Evolutionary conservation across 2,888 invertebrate species (phyloP).

Genomic region (Bombylius major): DNA sequence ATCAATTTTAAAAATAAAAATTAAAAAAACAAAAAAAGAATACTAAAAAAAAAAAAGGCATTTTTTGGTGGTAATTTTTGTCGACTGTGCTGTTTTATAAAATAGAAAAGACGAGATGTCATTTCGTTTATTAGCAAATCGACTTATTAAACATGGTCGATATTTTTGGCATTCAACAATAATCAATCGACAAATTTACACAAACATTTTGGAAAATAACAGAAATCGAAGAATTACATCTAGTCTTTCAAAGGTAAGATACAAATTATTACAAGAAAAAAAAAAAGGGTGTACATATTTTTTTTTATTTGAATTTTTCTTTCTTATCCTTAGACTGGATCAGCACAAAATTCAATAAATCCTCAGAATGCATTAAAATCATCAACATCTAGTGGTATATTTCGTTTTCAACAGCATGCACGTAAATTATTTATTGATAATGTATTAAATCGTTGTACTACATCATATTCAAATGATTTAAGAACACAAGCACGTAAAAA

Average conservation of each 20-base stretch:
- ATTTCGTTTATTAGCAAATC: conserved; percentile 41
- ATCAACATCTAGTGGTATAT: conserved; percentile 25
- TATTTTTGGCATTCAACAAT: conserved; percentile 39
- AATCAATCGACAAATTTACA: conserved; percentile 41
- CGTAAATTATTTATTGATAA: conserved; percentile 55
- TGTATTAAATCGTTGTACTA: conserved; percentile 54
- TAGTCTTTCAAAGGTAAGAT: conserved; percentile 26
- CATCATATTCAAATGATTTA: conserved; percentile 49
- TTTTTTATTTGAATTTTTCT: too few relatives aligned
- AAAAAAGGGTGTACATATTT: too few relatives aligned
- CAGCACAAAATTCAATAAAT: neutral
- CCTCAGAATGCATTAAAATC: neutral
- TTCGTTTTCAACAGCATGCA: conserved; percentile 48
- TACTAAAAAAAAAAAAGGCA: too few relatives aligned
- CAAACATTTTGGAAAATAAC: conserved; percentile 38
- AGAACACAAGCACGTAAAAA: conserved; percentile 49
- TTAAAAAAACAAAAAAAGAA: too few relatives aligned
- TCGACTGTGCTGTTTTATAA: too few relatives aligned
- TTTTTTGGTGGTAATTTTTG: too few relatives aligned
- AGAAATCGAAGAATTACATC: conserved; percentile 28
- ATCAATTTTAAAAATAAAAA: too few relatives aligned
- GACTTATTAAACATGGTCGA: conserved; percentile 49
- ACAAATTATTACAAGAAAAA: too few relatives aligned
- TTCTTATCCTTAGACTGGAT: conserved; percentile 2
- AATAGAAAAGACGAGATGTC: conserved; percentile 37